Evolutionary conservation across 1,140 invertebrate species (phyloP), one percentile per base, ranked within the genome.

Genomic region (Odontomachus brunneus): DNA sequence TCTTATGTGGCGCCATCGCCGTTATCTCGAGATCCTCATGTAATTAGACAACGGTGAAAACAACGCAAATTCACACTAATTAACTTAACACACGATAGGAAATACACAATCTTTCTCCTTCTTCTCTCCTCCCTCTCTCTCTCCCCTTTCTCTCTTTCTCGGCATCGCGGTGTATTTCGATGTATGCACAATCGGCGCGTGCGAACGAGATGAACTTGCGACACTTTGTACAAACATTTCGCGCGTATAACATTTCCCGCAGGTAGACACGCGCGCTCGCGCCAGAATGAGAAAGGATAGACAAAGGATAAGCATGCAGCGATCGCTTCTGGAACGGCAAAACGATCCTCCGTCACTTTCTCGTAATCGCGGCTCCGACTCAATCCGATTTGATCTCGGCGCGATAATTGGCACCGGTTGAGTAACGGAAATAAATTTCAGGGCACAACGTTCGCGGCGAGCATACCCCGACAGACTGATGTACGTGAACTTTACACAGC

Each of bases 201-300:
- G 57, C 5, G 72, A 74, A 62, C 24, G 55, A 62, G 55, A 74
- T 74, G 22, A 74, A 74, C 55, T 63, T 33, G 72, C 72, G 24
- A 63, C 57, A 62, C 44, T 62, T 74, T 26, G 12, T 26, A 59
- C 17, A 62, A 74, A 19, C 11, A 15, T 12, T 1, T 60, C 17
- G 38, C 55, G 19, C 12, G 11, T 19, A 2, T 74, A 26, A 26
- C 7, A 63, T 63, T 63, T 62, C 63, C 9, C 1, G 2, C 53
- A 17, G 44, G 19, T 5, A 7, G 15, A 22, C 38, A 60, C n/a
- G 33, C 19, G 11, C 22, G 9, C 29, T 5, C 29, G 29, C 38
- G 38, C 38, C 38, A 44, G 38, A 11, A 44, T 44, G 38, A 7
- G 38, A 44, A 7, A 44, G 38, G 9, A 11, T 11, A 11, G 9